A percentile compares a stretch with the other conserved stretches of the same genome.
These are phyloP conservation scores for Drosophila nigricruria DNA, from an alignment of 2,888 invertebrate species.

Conservation along the genomic window DNA sequence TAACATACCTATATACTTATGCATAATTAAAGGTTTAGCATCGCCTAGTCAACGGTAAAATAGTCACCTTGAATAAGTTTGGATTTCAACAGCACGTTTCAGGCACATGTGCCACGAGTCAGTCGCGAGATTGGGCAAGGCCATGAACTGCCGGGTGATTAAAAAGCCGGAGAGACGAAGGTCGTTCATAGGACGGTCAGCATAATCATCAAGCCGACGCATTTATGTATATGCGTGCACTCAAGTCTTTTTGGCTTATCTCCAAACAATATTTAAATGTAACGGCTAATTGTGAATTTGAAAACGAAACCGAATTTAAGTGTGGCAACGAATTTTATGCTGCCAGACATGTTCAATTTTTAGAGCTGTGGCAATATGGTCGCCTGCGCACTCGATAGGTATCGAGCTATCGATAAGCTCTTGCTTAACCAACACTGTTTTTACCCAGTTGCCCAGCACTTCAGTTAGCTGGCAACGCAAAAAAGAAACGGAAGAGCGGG, in stretches of 20 bases:
- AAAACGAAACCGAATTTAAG: constrained; percentile 6
- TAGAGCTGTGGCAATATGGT: not conserved
- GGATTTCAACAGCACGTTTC: constrained; percentile 43
- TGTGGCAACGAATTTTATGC: not conserved
- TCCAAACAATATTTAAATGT: not conserved
- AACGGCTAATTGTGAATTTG: not conserved
- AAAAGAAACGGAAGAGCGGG: constrained; percentile 50
- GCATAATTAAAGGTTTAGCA: constrained; percentile 3
- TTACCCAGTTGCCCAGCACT: constrained; percentile 39
- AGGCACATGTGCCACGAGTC: constrained; percentile 35
- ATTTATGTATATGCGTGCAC: constrained; percentile 4
- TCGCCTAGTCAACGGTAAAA: not conserved
- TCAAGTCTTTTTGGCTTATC: not conserved
- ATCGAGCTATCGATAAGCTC: constrained; percentile 38
- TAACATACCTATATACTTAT: not conserved
- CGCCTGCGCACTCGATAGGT: not conserved
- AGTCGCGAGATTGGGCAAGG: constrained; percentile 4
- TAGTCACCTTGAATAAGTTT: constrained; percentile 24
- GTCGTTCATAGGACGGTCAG: not conserved
- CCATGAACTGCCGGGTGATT: constrained; percentile 32
- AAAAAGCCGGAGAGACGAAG: constrained; percentile 3
- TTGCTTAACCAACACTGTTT: constrained; percentile 32
- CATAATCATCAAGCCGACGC: not conserved
- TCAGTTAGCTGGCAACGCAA: constrained; percentile 39
- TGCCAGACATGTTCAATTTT: constrained; percentile 26